phyloP scores from a whole-genome alignment of 2,888 invertebrate species.

The Apoda limacodes region DNA sequence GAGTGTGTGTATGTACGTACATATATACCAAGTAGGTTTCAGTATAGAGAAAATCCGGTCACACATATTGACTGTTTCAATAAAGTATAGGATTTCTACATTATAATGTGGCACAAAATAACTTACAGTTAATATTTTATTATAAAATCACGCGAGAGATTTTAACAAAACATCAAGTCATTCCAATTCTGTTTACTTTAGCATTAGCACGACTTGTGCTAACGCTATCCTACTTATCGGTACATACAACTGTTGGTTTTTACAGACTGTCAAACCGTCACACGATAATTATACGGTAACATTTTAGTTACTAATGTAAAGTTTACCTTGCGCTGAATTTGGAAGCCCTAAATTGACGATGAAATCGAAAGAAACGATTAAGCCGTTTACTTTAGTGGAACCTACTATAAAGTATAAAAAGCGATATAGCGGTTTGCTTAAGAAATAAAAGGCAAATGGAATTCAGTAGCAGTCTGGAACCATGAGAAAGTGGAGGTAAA shows the following conservation, averaged over 20 bases:
- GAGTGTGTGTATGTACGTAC: no score
- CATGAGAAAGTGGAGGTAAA: constrained; percentile 61
- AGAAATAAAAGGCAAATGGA: constrained; percentile 45
- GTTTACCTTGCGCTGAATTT: no score
- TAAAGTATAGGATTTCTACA: constrained; percentile 24
- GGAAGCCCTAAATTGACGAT: no score
- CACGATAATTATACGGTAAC: constrained; percentile 41
- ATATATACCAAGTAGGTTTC: no score
- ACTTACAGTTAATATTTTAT: constrained; percentile 59
- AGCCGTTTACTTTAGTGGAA: no score
- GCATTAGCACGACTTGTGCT: constrained; percentile 45
- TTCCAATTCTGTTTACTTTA: constrained; percentile 43
- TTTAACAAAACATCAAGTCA: constrained; percentile 30
- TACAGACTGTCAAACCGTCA: constrained; percentile 44
- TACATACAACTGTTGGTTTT: constrained; percentile 43
- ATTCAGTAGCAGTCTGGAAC: constrained; percentile 59
- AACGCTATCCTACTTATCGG: constrained; percentile 58
- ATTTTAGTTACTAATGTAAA: no score
- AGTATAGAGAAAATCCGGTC: constrained; percentile 42
- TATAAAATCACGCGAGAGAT: constrained; percentile 59
- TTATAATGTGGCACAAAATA: constrained; percentile 43
- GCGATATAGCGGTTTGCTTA: no score
- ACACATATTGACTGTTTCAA: constrained; percentile 39
- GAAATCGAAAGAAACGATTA: no score
- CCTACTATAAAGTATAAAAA: no score